Evolutionary conservation across 2,888 invertebrate genomes (phyloP).

Genomic region (Thereva unica): DNA sequence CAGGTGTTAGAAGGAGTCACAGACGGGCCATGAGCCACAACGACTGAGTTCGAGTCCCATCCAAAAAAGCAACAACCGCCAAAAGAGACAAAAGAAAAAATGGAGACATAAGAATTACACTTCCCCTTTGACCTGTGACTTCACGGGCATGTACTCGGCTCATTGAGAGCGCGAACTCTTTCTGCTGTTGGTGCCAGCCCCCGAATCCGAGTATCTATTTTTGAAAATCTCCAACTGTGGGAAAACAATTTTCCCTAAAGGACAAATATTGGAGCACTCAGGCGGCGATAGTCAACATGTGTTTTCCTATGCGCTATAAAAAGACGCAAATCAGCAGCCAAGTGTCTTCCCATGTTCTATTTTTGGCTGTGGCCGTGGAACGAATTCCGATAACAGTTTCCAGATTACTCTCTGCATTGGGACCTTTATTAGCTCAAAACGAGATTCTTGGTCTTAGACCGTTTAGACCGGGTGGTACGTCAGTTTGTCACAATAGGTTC

Average conservation of each 20-base stretch:
- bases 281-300: conserved; percentile 20
- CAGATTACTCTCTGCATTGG: too few relatives aligned
- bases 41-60: neutral
- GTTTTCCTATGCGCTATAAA: conserved; percentile 22
- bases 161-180: conserved; percentile 15
- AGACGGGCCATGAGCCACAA: too few relatives aligned
- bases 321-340: conserved; percentile 11
- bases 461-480: too few relatives aligned
- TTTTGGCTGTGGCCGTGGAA: conserved; percentile 18
- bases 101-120: neutral
- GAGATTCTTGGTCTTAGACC: too few relatives aligned
- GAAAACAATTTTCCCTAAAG: conserved; percentile 31
- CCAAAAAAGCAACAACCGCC: conserved; percentile 5
- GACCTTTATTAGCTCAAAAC: too few relatives aligned
- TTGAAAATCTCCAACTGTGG: conserved; percentile 22
- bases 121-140: conserved; percentile 5
- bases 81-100: neutral
- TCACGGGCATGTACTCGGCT: conserved; percentile 13
- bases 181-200: neutral
- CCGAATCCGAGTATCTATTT: conserved; percentile 12
- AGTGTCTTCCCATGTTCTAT: conserved; percentile 34
- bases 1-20: too few relatives aligned
- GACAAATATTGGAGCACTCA: conserved; percentile 15
- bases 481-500: too few relatives aligned
- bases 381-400: conserved; percentile 23